Base-by-base conservation (phyloP, 1,140 invertebrate species). In the Argopecten irradians region DNA sequence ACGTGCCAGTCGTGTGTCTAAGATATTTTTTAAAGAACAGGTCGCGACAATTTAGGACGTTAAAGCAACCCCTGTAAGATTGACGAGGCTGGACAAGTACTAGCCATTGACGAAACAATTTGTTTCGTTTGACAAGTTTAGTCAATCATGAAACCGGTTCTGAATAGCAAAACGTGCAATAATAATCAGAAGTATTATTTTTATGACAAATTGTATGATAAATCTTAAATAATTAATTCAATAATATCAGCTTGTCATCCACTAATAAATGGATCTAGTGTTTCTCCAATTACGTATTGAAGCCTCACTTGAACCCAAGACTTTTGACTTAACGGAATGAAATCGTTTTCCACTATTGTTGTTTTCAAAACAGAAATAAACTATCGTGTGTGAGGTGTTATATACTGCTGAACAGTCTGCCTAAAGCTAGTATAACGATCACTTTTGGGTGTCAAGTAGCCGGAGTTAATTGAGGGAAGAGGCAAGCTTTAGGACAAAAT, bases 31-130 rank as follows among this genome's bases (percentile, higher is more conserved):
- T 71, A 71, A 71, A 71, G 55, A 71, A 71, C n/a, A 71, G 22
- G 55, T 28, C n/a, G 55, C 1, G 55, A 28, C 22, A 71, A 71
- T 71, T 71, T 28, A 71, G 55, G 55, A 71, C 55, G 55, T 71
- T 71, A 28, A 71, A 71, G 55, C n/a, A 71, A n/a, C 0, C 11
- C 8, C 22, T 5, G 55, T 71, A 71, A 71, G 55, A 71, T 71
- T 71, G 55, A 71, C 55, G 55, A 71, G 55, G 55, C 55, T 71
- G 55, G 55, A 71, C 55, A 71, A 71, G 55, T 71, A 71, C 55
- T 71, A 28, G 55, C 13, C 55, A 5, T 71, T 28, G 55, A 71
- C 55, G 22, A 71, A 71, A 71, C 55, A 71, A 71, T 71, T 71
- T 71, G 55, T 71, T 71, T 71, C 55, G 55, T 71, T 71, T 71